Conservation (phyloP, 2,113 vertebrate genomes). For the Nerophis ophidion region DNA sequence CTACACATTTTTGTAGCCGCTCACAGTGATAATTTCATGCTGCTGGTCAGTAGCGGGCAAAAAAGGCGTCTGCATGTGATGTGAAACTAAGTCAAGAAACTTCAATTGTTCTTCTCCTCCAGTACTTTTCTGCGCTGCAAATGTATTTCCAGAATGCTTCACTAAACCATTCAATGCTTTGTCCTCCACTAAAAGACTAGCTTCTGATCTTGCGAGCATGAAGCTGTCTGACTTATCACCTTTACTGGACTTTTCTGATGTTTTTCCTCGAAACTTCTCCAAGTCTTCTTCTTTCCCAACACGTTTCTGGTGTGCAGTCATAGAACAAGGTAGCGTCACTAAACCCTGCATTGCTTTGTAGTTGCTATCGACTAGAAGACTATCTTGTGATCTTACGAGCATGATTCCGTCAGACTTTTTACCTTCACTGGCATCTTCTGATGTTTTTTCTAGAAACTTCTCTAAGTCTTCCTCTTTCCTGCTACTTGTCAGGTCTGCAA, state of each 20-base stretch:
- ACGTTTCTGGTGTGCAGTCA: not conserved
- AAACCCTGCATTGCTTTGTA: conserved; percentile 47
- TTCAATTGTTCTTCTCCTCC: not conserved
- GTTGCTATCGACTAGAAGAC: conserved; percentile 13
- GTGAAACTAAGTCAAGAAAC: not conserved
- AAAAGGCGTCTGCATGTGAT: not conserved
- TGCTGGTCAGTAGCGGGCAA: not conserved
- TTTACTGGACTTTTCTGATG: not conserved
- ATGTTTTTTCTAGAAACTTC: too few relatives aligned
- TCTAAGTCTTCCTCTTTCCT: not conserved
- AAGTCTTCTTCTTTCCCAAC: not conserved
- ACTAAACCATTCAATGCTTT: not conserved
- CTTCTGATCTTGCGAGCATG: not conserved
- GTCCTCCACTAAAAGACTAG: not conserved
- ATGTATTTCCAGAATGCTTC: not conserved
- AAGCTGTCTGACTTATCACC: not conserved
- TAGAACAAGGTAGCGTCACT: conserved; percentile 4
- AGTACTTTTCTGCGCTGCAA: not conserved
- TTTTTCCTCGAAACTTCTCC: not conserved
- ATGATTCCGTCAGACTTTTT: conserved; percentile 17
- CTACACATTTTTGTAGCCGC: conserved; percentile 43
- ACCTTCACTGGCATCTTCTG: not conserved
- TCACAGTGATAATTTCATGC: conserved; percentile 9
- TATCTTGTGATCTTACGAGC: not conserved
- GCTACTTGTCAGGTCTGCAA: not conserved